phyloP scores from a whole-genome alignment of 2,113 vertebrate genomes.

The Gadus macrocephalus region DNA sequence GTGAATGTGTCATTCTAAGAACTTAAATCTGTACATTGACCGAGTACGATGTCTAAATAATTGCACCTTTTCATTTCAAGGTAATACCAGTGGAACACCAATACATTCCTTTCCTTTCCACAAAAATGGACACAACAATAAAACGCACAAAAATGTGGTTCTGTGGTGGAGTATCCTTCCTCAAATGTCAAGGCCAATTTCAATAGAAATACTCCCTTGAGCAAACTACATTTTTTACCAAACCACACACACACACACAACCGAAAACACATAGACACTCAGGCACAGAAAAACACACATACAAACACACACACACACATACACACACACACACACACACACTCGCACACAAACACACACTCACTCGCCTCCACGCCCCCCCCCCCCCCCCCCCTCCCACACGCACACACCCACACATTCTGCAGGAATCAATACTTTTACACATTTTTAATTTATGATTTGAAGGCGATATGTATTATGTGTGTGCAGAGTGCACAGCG shows the following conservation, averaged over 20 bases:
- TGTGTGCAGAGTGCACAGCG: slow-evolving; percentile 17
- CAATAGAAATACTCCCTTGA: slow-evolving; percentile 34
- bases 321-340: slow-evolving; percentile 12
- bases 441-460: slow-evolving; percentile 17
- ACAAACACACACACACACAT: slow-evolving; percentile 14
- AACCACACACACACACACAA: slow-evolving; percentile 17
- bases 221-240: slow-evolving; percentile 36
- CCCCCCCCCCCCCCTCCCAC: no score
- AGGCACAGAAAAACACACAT: neutral
- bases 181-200: slow-evolving; percentile 40
- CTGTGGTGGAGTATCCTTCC: slow-evolving; percentile 10
- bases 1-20: no score
- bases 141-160: no score
- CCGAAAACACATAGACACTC: no score
- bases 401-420: no score
- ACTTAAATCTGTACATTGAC: no score
- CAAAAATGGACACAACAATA: no score
- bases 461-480: slow-evolving; percentile 45
- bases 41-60: no score
- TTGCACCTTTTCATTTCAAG: no score
- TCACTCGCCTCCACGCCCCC: neutral
- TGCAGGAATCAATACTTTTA: neutral
- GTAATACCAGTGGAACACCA: no score
- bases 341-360: slow-evolving; percentile 6
- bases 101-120: no score